Base-by-base conservation (phyloP, 2,888 invertebrate species). In the Willowsia nigromaculata region DNA sequence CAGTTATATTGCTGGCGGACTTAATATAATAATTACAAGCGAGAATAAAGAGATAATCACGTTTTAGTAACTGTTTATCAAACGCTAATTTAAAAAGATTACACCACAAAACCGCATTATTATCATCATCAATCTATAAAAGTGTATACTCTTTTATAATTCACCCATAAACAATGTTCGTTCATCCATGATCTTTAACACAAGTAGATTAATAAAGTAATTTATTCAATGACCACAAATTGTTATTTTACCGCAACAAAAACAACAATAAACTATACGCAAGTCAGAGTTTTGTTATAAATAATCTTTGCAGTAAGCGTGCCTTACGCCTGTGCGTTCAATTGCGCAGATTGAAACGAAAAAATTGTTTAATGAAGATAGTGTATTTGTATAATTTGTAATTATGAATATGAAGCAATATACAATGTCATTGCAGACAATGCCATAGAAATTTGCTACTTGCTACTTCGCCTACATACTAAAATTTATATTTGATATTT, bases 61-160 rank as follows among this genome's bases (percentile, higher is more conserved):
- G 88, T 83, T 88, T 88, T 88, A 88, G 65, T 88, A 88, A 88
- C 76, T 88, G 88, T 83, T 88, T 88, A 88, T 88, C 74, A 83
- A 11, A 9, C 62, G 65, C 62, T 65, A 83, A 88, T 83, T 88
- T 83, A 83, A 83, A 78, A 62, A 53, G 33, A 88, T 78, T 82
- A 65, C 27, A 76, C 71, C 83, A 83, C 76, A 47, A 88, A 84
- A 88, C 83, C 88, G 37, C 88, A 84, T 4, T 1, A 50, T 30
- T 40, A 74, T 25, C 33, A 43, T 71, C 13, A 22, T 71, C 22
- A 22, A 74, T 74, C 74, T 50, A 74, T 74, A 74, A 74, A 74
- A 50, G 30, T 6, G 0, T n/a, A n/a, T n/a, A 65, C 71, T 27
- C 33, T 33, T 62, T 27, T 59, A 56, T 22, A 56, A 5, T 18